A percentile compares a stretch with the other conserved stretches of the same genome.
These are phyloP conservation scores for Macrophya annulata DNA, from an alignment of 2,888 invertebrate species.

Conservation along the genomic window DNA sequence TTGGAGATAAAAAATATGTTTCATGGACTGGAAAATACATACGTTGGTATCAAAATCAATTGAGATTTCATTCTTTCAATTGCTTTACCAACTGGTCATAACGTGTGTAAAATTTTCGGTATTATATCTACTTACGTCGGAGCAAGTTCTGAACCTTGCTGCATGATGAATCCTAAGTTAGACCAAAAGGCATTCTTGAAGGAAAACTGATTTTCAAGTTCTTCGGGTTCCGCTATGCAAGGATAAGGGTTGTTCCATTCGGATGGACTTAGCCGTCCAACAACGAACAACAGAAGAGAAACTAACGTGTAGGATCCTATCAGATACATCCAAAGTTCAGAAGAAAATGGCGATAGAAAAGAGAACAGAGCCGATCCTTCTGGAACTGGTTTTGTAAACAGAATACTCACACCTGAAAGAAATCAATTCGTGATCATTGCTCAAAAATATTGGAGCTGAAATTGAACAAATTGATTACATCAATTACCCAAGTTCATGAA, in stretches of 20 bases:
- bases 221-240: constrained; percentile 91
- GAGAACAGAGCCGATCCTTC: constrained; percentile 94
- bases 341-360: constrained; percentile 94
- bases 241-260: constrained; percentile 96
- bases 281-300: constrained; percentile 88
- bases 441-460: neutral
- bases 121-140: constrained; percentile 86
- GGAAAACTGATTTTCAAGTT: constrained; percentile 91
- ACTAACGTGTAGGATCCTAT: constrained; percentile 91
- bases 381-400: constrained; percentile 93
- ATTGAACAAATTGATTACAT: neutral
- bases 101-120: neutral
- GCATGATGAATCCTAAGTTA: constrained; percentile 90
- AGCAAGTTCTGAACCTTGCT: constrained; percentile 94
- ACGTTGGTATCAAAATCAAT: neutral
- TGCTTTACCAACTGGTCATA: neutral
- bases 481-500: constrained; percentile 95
- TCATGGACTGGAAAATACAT: neutral
- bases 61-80: neutral
- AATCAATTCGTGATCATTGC: constrained; percentile 57
- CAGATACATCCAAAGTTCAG: constrained; percentile 92
- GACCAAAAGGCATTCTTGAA: constrained; percentile 94
- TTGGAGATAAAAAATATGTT: neutral
- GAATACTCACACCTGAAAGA: constrained; percentile 86
- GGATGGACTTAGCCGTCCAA: constrained; percentile 90